Evolutionary conservation across 2,797 vertebrate species (phyloP), one percentile per base, ranked within the genome.

Genomic region (Mormyrops attenuatus): DNA sequence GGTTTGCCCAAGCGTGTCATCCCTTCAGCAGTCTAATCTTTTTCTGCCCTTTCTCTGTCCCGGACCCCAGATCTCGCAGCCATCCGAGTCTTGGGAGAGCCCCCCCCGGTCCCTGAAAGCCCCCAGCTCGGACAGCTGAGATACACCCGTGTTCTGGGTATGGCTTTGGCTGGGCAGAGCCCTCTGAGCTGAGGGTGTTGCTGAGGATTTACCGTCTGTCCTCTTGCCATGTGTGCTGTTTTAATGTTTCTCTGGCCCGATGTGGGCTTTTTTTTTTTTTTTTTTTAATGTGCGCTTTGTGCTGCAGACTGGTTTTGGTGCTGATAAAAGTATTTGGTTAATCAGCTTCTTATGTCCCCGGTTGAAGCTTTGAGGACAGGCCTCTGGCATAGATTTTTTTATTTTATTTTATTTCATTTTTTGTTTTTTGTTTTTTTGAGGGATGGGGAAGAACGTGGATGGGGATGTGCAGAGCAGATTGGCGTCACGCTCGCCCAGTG

Each of bases 311-410:
- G 91, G 94, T 96, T 96, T 96, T 92, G 94, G 93, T 93, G 93
- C 95, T 96, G 96, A 96, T 97, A 97, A 96, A 96, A 96, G 96
- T 96, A 96, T 97, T 96, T 97, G 95, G 96, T 95, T 97, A 96
- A 97, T 96, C 96, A 96, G 96, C 96, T 97, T 96, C 94, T 94
- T 94, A 94, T 0, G 90, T 95, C 95, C 95, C 95, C 90, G 94
- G 90, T 93, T 88, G 88, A 91, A 91, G 92, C 92, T 93, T 91
- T 93, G 94, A 94, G 92, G 94, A 95, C 94, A 94, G 94, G 92
- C 95, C 93, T 94, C 95, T 95, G 95, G 95, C 95, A 95, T 94
- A 92, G 85, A 91, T 89, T 92, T 90, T 85, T 93, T 93, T 93
- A 17, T 41, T 53, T 66, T 22, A 9, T n/a, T 9, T 47, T 41